Conservation (phyloP, 2,888 invertebrate genomes). For the Sinopyrophorus schimmeli region DNA sequence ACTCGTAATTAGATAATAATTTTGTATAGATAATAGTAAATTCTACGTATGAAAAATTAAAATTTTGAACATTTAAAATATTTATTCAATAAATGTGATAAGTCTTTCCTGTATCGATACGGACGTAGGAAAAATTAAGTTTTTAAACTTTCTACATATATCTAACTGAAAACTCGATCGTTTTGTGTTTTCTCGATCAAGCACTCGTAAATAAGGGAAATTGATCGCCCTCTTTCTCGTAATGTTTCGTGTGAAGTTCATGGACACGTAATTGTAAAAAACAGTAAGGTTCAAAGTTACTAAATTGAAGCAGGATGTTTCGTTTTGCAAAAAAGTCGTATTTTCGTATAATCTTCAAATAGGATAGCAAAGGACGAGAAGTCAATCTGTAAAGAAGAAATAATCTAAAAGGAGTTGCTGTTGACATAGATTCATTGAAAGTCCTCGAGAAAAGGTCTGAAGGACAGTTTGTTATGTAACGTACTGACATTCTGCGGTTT, state of each 20-base stretch:
- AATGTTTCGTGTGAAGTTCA: conserved; percentile 4
- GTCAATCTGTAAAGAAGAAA: conserved; percentile 2
- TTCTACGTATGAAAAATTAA: no score
- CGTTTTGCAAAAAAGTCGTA: no score
- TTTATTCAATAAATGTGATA: no score
- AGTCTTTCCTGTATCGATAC: no score
- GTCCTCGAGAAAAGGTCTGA: conserved; percentile 10
- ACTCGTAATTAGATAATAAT: no score
- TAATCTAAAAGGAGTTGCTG: conserved; percentile 10
- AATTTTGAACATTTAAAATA: no score
- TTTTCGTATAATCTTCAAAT: neutral
- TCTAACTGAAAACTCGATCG: no score
- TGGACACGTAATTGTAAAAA: conserved; percentile 7
- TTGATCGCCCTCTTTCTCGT: conserved; percentile 5
- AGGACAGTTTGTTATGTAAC: conserved; percentile 13
- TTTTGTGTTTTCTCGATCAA: no score
- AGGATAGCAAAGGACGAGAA: conserved; percentile 9
- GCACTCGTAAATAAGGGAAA: conserved; percentile 6
- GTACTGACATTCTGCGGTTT: conserved; percentile 7
- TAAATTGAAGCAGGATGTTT: neutral
- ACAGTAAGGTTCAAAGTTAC: neutral
- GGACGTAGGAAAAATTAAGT: no score
- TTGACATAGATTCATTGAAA: conserved; percentile 11
- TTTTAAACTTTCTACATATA: no score
- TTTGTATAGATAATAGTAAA: no score